These are phyloP conservation scores for Actinia equina DNA, from an alignment of 64 coral and sea anemone species.

Conservation along the genomic window DNA sequence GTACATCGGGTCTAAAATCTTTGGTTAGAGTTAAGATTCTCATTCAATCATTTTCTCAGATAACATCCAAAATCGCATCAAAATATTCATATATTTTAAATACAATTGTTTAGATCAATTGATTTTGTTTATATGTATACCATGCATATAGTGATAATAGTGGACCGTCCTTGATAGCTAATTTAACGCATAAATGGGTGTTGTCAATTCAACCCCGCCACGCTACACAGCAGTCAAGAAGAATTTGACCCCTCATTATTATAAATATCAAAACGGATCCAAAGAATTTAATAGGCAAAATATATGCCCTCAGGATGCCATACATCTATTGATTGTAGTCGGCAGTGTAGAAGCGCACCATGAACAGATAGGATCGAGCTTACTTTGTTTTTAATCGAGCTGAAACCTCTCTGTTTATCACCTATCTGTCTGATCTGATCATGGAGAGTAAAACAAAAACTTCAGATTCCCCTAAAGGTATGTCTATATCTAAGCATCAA, in stretches of 20 bases:
- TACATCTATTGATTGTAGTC: background rate
- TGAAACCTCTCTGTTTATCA: background rate
- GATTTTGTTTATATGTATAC: background rate
- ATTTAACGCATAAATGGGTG: background rate
- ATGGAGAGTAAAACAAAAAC: background rate
- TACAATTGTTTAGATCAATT: background rate
- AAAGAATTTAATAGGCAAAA: background rate
- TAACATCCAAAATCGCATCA: no score
- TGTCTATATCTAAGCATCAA: background rate
- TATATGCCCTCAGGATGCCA: background rate
- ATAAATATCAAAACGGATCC: background rate
- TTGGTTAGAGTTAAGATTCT: no score
- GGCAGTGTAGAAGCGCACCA: background rate
- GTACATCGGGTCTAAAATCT: no score
- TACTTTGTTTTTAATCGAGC: background rate
- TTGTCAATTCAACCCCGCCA: background rate
- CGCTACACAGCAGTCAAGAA: background rate
- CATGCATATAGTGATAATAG: background rate
- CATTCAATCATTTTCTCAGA: no score
- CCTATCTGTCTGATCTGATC: background rate
- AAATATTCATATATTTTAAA: no score
- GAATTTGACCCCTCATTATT: background rate
- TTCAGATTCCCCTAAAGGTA: background rate
- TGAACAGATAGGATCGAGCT: background rate
- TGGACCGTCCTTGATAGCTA: background rate